Evolutionary conservation across 2,888 invertebrate genomes (phyloP).

Genomic region (Diachrysia chrysitis): DNA sequence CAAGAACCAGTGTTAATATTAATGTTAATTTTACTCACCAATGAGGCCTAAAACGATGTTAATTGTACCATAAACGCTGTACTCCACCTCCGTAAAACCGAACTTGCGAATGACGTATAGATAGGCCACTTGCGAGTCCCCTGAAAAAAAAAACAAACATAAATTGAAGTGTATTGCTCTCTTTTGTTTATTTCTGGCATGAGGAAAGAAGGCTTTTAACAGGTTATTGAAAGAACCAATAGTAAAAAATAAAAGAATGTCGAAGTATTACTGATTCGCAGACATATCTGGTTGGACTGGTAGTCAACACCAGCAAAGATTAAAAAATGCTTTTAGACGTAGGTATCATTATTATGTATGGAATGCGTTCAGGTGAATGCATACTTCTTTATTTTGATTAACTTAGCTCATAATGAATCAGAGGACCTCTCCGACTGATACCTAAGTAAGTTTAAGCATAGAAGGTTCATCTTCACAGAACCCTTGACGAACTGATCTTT

Average conservation of each 20-base stretch:
- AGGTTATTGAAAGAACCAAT: slow-evolving; percentile 18
- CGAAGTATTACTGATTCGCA: slow-evolving; percentile 2
- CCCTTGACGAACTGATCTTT: too few relatives aligned
- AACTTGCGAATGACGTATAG: slow-evolving; percentile 85
- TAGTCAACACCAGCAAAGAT: neutral
- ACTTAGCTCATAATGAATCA: too few relatives aligned
- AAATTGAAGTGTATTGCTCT: slow-evolving; percentile 5
- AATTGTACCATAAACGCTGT: slow-evolving; percentile 84
- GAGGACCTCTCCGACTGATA: too few relatives aligned
- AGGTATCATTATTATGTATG: slow-evolving; percentile 1
- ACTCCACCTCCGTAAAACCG: slow-evolving; percentile 84
- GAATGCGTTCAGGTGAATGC: neutral
- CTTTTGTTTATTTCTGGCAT: slow-evolving; percentile 21
- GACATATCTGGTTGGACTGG: slow-evolving; percentile 4
- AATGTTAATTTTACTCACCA: slow-evolving; percentile 73
- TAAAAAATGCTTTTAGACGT: slow-evolving; percentile 2
- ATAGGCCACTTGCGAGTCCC: slow-evolving; percentile 86
- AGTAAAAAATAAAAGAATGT: neutral
- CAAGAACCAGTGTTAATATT: slow-evolving; percentile 44
- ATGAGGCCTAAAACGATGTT: slow-evolving; percentile 83
- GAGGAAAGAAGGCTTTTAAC: slow-evolving; percentile 14
- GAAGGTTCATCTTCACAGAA: too few relatives aligned
- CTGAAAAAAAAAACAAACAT: slow-evolving; percentile 70
- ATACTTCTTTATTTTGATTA: neutral
- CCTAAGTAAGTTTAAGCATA: too few relatives aligned